Percentiles rank a stretch among this genome's conserved stretches.
Conservation (phyloP, 1,140 invertebrate genomes). For the Pissodes strobi region DNA sequence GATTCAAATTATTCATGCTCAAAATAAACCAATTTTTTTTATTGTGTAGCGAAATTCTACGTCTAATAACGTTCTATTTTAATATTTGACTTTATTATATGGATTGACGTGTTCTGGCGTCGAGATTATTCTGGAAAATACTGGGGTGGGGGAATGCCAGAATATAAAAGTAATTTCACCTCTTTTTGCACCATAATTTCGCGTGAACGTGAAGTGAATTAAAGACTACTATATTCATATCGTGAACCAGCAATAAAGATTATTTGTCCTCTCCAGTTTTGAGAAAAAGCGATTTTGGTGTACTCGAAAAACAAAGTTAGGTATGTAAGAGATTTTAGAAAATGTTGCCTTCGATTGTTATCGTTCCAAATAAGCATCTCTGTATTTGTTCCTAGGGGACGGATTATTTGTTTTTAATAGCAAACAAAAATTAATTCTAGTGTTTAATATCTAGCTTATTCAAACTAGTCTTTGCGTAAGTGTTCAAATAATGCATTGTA, state of each 20-base stretch:
- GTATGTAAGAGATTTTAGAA: not conserved
- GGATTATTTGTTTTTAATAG: conserved; percentile 45
- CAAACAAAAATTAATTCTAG: conserved; percentile 57
- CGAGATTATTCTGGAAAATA: conserved; percentile 35
- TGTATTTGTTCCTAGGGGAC: conserved; percentile 17
- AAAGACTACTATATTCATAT: no score
- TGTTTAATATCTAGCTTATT: no score
- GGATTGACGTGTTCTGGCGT: not conserved
- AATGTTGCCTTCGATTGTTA: not conserved
- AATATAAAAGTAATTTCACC: conserved; percentile 32
- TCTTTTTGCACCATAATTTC: not conserved
- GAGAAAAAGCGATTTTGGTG: not conserved
- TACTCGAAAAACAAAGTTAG: not conserved
- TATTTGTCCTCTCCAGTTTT: not conserved
- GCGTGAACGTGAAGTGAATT: no score
- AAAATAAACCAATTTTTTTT: no score
- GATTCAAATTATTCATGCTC: not conserved
- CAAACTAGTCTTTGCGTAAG: no score
- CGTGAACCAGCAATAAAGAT: no score
- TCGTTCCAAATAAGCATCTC: no score
- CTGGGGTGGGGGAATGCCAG: conserved; percentile 27
- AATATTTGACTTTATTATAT: not conserved
- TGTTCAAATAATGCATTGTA: no score
- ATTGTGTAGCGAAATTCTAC: no score
- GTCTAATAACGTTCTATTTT: not conserved